These are phyloP conservation scores for Sphaeridia pumilis DNA, from an alignment of 2,888 invertebrate genomes.

Conservation along the genomic window DNA sequence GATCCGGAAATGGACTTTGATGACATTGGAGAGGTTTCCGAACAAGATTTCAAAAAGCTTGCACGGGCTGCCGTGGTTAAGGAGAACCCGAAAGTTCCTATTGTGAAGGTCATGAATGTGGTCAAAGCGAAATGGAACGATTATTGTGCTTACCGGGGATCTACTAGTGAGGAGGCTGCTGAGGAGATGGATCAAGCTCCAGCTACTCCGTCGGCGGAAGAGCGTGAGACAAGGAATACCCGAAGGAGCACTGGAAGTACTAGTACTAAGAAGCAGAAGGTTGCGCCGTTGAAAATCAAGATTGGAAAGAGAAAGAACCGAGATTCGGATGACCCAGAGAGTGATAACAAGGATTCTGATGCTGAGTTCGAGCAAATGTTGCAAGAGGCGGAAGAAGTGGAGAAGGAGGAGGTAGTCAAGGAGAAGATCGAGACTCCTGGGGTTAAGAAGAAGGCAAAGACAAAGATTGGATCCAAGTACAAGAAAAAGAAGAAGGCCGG, in stretches of 20 bases:
- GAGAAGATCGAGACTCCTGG: slow-evolving; percentile 37
- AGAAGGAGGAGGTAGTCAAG: slow-evolving; percentile 41
- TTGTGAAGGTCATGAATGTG: slow-evolving; percentile 89
- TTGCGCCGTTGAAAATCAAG: slow-evolving; percentile 90
- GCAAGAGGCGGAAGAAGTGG: slow-evolving; percentile 72
- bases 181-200: too few species aligned
- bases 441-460: slow-evolving; percentile 71
- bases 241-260: slow-evolving; percentile 45
- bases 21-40: slow-evolving; percentile 81
- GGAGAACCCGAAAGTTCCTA: slow-evolving; percentile 88
- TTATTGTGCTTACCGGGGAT: slow-evolving; percentile 74
- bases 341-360: slow-evolving; percentile 82
- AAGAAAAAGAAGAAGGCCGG: slow-evolving; percentile 76
- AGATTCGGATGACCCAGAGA: slow-evolving; percentile 63
- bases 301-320: slow-evolving; percentile 84
- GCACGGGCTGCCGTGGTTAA: slow-evolving; percentile 82
- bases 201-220: slow-evolving; percentile 51
- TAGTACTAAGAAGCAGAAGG: slow-evolving; percentile 48
- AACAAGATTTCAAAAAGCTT: slow-evolving; percentile 88
- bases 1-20: slow-evolving; percentile 89
- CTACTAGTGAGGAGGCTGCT: slow-evolving; percentile 42
- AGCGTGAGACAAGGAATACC: slow-evolving; percentile 46
- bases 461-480: slow-evolving; percentile 79
- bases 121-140: slow-evolving; percentile 97
- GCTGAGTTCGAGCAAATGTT: slow-evolving; percentile 98